Percentiles rank a stretch among this genome's conserved stretches.
These are phyloP conservation scores for Oxyruncus cristatus DNA, from an alignment of 2,113 vertebrate species.

Conservation along the genomic window DNA sequence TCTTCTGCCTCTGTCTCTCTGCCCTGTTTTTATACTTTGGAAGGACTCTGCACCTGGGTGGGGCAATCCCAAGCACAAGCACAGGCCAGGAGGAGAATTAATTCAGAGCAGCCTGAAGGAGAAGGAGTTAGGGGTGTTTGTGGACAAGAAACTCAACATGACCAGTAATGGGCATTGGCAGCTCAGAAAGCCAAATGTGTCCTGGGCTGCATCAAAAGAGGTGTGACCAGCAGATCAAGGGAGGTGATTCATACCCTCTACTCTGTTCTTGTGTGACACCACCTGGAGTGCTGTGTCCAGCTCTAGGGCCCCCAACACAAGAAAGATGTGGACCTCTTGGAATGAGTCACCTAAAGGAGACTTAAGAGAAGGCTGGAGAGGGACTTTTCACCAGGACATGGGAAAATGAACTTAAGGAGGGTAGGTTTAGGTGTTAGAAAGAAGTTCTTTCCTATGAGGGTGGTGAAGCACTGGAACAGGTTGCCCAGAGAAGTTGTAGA, in stretches of 20 bases:
- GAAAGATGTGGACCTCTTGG: not conserved
- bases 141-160: not conserved
- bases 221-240: not conserved
- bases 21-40: not conserved
- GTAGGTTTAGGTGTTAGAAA: not conserved
- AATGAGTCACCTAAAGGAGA: not conserved
- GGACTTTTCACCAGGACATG: not conserved
- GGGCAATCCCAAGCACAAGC: not conserved
- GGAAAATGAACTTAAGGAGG: not conserved
- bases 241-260: not conserved
- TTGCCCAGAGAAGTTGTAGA: not conserved
- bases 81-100: not conserved
- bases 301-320: not conserved
- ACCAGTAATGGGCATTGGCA: not conserved
- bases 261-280: not conserved
- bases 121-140: not conserved
- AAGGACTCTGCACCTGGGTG: not conserved
- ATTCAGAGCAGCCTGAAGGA: not conserved
- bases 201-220: not conserved
- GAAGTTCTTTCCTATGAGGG: not conserved
- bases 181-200: not conserved
- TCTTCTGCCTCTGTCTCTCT: fast-evolving
- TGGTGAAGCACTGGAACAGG: not conserved
- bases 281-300: not conserved
- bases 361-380: not conserved